phyloP scores from a whole-genome alignment of 2,113 vertebrate species.

The Cheilinus undulatus region DNA sequence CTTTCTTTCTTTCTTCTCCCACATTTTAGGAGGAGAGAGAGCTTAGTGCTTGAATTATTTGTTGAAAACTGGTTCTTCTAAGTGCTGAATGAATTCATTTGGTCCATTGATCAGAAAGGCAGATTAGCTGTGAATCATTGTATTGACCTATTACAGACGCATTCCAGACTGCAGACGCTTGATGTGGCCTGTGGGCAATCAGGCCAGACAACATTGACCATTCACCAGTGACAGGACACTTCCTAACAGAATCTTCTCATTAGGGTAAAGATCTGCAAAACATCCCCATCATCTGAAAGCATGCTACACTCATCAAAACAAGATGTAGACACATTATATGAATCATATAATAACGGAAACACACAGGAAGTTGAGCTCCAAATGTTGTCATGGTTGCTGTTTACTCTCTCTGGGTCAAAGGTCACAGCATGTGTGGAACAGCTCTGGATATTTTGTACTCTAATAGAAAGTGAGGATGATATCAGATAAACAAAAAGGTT shows the following conservation, averaged over 20 bases:
- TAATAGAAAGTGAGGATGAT: neutral
- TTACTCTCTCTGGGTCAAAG: conserved; percentile 27
- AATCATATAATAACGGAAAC: neutral
- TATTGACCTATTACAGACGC: conserved; percentile 47
- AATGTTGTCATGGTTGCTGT: neutral
- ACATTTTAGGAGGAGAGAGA: conserved; percentile 17
- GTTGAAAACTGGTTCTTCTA: conserved; percentile 29
- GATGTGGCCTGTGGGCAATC: conserved; percentile 47
- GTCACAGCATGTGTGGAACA: conserved; percentile 1
- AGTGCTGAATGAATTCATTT: conserved; percentile 16
- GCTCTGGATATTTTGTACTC: conserved; percentile 16
- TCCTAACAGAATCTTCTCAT: conserved; percentile 25
- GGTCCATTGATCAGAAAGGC: conserved; percentile 19
- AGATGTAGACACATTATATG: neutral
- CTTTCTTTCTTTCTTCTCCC: conserved; percentile 11
- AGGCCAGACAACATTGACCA: conserved; percentile 40
- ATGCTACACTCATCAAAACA: neutral
- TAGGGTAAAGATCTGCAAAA: conserved; percentile 28
- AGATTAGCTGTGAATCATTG: conserved; percentile 52
- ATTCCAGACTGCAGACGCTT: conserved; percentile 45
- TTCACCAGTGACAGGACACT: conserved; percentile 25
- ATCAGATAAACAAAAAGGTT: neutral
- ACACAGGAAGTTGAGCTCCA: neutral
- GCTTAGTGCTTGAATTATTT: conserved; percentile 25
- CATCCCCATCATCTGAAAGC: neutral